Percentiles rank a stretch among this genome's conserved stretches.
Evolutionary conservation across 1,140 invertebrate species (phyloP).

Genomic region (Anagrus nilaparvatae): DNA sequence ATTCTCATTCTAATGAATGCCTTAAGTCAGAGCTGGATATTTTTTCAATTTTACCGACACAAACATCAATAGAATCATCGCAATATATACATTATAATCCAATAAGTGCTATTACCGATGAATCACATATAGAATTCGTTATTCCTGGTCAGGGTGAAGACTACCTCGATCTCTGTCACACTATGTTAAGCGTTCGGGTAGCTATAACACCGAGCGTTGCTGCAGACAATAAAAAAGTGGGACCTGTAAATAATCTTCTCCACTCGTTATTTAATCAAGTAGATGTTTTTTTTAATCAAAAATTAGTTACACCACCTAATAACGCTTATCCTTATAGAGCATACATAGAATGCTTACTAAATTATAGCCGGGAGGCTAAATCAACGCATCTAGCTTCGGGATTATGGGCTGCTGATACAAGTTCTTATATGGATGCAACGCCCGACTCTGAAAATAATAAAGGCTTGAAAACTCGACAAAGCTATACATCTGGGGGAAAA

Average conservation of each 20-base stretch:
- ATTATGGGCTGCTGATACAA: slow-evolving; percentile 18
- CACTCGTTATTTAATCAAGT: slow-evolving; percentile 36
- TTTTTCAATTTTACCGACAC: too few relatives aligned
- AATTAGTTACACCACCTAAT: too few relatives aligned
- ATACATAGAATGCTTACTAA: slow-evolving; percentile 37
- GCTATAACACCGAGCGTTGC: neutral
- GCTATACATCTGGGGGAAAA: neutral
- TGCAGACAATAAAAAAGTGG: slow-evolving; percentile 7
- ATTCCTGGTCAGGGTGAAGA: slow-evolving; percentile 29
- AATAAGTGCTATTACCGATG: slow-evolving; percentile 29
- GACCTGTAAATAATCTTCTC: slow-evolving; percentile 32
- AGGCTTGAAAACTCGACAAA: neutral
- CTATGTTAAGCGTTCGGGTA: slow-evolving; percentile 22
- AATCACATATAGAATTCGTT: slow-evolving; percentile 34
- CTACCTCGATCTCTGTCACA: slow-evolving; percentile 33
- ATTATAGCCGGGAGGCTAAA: slow-evolving; percentile 33
- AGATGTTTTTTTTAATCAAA: slow-evolving; percentile 37
- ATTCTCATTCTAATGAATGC: too few relatives aligned
- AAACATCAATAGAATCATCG: too few relatives aligned
- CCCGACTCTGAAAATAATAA: slow-evolving; percentile 5
- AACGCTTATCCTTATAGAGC: slow-evolving; percentile 36
- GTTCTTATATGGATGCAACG: slow-evolving; percentile 12
- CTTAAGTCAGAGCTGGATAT: too few relatives aligned
- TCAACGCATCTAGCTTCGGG: slow-evolving; percentile 29
- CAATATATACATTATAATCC: slow-evolving; percentile 34